These are phyloP conservation scores for Eidolon dupreanum DNA, from an alignment of 2,797 vertebrate genomes.

Conservation along the genomic window DNA sequence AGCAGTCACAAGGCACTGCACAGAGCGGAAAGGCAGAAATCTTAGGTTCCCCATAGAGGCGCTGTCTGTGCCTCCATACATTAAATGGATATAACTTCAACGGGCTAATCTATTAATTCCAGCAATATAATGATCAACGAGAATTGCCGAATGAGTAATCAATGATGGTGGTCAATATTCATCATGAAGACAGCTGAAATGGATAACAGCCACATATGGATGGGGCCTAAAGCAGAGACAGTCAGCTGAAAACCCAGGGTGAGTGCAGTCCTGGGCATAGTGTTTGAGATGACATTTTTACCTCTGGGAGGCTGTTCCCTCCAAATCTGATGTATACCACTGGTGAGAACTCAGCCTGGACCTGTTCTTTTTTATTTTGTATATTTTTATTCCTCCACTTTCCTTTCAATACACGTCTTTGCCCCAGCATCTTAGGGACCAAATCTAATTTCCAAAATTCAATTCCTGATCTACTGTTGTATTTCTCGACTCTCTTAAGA, in stretches of 20 bases:
- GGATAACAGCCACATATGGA: not conserved
- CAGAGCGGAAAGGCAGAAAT: not conserved
- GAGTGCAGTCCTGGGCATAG: not conserved
- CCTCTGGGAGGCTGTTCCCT: not conserved
- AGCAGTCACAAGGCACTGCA: not conserved
- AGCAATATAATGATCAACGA: constrained; percentile 28
- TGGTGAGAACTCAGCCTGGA: not conserved
- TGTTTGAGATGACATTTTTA: no score
- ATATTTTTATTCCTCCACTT: not conserved
- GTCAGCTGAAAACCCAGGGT: not conserved
- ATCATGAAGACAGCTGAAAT: constrained; percentile 37
- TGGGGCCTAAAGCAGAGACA: not conserved
- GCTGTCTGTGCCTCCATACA: not conserved
- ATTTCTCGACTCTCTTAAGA: not conserved
- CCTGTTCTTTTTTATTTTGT: not conserved
- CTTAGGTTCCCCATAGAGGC: not conserved
- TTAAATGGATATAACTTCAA: not conserved
- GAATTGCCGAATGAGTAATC: not conserved
- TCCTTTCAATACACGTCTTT: not conserved
- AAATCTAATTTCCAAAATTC: not conserved
- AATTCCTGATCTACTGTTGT: not conserved
- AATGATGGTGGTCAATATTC: constrained; percentile 22
- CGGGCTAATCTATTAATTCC: constrained; percentile 33
- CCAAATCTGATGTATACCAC: not conserved
- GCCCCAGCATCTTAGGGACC: not conserved